These are phyloP conservation scores for Lepidochrysops patricia DNA, from an alignment of 2,888 invertebrate genomes.

Conservation along the genomic window DNA sequence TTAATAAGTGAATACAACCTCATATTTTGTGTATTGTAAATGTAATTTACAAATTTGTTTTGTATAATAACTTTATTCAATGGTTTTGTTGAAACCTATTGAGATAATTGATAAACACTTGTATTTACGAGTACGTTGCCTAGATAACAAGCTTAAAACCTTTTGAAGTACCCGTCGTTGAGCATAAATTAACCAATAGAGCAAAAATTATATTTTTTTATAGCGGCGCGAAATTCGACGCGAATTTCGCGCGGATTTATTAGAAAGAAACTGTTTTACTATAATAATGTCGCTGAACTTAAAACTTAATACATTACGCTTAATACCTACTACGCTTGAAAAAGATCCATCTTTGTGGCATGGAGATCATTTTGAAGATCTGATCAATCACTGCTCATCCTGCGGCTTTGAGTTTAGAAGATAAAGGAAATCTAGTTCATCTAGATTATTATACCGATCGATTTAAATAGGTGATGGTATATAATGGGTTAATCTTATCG, in stretches of 20 bases:
- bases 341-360: not conserved
- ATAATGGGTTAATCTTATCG: no score
- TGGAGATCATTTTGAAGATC: not conserved
- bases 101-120: no score
- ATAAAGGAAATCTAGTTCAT: not conserved
- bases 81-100: no score
- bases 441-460: not conserved
- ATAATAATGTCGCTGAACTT: not conserved
- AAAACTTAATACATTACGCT: not conserved
- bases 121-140: no score
- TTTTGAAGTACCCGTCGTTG: no score
- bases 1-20: not conserved
- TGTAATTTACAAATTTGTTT: not conserved
- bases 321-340: not conserved
- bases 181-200: no score
- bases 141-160: no score
- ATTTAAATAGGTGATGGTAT: not conserved
- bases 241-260: no score
- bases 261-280: not conserved
- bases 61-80: no score
- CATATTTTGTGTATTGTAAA: not conserved
- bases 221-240: no score
- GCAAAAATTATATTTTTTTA: no score
- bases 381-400: not conserved
- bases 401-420: not conserved